A percentile compares a stretch with the other conserved stretches of the same genome.
Evolutionary conservation across 2,113 vertebrate species (phyloP).

Genomic region (Antechinus flavipes): DNA sequence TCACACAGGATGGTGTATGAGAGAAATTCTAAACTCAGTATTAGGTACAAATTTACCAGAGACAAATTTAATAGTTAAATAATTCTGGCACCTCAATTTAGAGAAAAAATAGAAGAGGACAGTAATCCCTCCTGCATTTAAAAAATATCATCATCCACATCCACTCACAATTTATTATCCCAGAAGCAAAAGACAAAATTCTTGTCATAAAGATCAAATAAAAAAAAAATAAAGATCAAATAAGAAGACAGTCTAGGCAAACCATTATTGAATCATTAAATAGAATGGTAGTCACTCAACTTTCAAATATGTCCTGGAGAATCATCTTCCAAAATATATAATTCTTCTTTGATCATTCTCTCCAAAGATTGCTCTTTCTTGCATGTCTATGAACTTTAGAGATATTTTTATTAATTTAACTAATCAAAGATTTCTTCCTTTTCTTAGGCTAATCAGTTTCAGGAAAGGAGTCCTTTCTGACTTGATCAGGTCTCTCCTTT

Average conservation of each 20-base stretch:
- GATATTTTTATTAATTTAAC: background rate
- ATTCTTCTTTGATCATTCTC: background rate
- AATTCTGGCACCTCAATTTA: background rate
- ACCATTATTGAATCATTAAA: background rate
- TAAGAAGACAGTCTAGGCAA: background rate
- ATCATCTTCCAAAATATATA: background rate
- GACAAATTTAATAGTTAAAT: background rate
- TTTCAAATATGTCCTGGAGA: background rate
- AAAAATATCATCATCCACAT: background rate
- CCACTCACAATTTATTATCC: background rate
- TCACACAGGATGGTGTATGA: background rate
- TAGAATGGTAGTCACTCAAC: background rate
- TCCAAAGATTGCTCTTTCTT: background rate
- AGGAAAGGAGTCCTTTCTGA: too few relatives aligned
- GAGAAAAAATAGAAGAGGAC: background rate
- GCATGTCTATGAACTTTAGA: background rate
- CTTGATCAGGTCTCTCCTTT: too few relatives aligned
- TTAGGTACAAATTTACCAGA: background rate
- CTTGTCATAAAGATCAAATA: background rate
- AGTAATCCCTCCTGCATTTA: background rate
- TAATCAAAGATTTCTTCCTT: background rate
- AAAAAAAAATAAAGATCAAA: background rate
- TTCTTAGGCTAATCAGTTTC: too few relatives aligned
- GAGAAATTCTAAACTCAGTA: background rate
- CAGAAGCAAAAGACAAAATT: background rate